A percentile compares a stretch with the other conserved stretches of the same genome.
These are phyloP conservation scores for Anastrepha obliqua DNA, from an alignment of 1,140 invertebrate genomes.

Conservation along the genomic window DNA sequence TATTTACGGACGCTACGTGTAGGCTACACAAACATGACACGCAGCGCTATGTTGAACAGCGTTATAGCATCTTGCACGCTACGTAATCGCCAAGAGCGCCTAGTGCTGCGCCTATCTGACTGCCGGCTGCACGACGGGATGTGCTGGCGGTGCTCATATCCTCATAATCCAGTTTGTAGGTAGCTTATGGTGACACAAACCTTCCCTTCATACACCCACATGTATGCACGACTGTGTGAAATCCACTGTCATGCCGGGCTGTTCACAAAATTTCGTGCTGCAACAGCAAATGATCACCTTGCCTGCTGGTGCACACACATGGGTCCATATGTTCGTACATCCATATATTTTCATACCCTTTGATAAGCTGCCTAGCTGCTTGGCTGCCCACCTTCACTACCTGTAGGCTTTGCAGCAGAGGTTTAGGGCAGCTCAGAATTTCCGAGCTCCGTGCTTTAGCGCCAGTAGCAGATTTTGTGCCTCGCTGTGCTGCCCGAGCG, in stretches of 20 bases:
- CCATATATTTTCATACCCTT: neutral
- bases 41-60: neutral
- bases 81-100: neutral
- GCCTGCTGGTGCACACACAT: neutral
- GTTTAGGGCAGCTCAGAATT: neutral
- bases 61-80: neutral
- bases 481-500: neutral
- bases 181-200: neutral
- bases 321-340: neutral
- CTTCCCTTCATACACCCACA: neutral
- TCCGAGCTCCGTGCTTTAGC: neutral
- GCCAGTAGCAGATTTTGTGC: neutral
- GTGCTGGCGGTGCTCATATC: neutral
- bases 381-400: conserved; percentile 5
- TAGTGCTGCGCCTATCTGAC: neutral
- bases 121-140: neutral
- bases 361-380: neutral
- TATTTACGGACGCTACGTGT: conserved; percentile 5
- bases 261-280: conserved; percentile 27
- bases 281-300: neutral
- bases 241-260: neutral
- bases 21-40: neutral
- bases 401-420: neutral
- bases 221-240: neutral
- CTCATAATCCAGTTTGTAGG: conserved; percentile 12